These are phyloP conservation scores for Argyrosomus japonicus DNA, from an alignment of 2,113 vertebrate species.

Conservation along the genomic window DNA sequence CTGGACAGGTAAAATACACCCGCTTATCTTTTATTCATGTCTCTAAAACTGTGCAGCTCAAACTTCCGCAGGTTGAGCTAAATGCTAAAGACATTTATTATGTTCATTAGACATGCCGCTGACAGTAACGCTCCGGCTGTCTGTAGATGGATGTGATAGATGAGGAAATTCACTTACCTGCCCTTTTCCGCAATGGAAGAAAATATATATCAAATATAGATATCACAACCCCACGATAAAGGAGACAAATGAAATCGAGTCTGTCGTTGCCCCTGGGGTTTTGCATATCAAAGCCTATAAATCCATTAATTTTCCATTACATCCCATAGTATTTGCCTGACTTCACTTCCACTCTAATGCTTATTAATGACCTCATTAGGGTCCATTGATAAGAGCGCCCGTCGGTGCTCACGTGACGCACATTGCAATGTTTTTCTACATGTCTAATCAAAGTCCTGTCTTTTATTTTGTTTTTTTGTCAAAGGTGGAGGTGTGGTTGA, in stretches of 20 bases:
- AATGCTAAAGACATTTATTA: conserved; percentile 14
- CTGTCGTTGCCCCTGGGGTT: conserved; percentile 47
- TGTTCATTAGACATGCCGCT: conserved; percentile 13
- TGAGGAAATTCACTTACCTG: conserved; percentile 24
- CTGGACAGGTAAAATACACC: conserved; percentile 87
- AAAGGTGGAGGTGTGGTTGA: conserved; percentile 95
- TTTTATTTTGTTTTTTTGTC: neutral
- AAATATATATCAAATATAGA: conserved; percentile 48
- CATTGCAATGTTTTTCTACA: conserved; percentile 8
- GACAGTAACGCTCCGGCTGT: neutral
- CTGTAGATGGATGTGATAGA: conserved; percentile 1
- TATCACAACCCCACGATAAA: conserved; percentile 45
- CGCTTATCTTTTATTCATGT: neutral
- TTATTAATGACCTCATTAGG: conserved; percentile 76
- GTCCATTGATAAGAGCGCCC: conserved; percentile 61
- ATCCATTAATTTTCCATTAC: conserved; percentile 72
- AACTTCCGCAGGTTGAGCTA: neutral
- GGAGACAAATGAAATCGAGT: conserved; percentile 47
- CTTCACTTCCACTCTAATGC: conserved; percentile 67
- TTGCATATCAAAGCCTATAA: conserved; percentile 67
- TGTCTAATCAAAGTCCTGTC: conserved; percentile 19
- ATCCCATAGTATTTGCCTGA: conserved; percentile 64
- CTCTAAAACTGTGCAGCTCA: neutral
- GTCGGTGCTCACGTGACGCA: conserved; percentile 23
- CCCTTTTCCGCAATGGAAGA: conserved; percentile 16